Percentiles rank a stretch among this genome's conserved stretches.
phyloP scores from a whole-genome alignment of 2,888 invertebrate species.

The Ichneumon xanthorius region DNA sequence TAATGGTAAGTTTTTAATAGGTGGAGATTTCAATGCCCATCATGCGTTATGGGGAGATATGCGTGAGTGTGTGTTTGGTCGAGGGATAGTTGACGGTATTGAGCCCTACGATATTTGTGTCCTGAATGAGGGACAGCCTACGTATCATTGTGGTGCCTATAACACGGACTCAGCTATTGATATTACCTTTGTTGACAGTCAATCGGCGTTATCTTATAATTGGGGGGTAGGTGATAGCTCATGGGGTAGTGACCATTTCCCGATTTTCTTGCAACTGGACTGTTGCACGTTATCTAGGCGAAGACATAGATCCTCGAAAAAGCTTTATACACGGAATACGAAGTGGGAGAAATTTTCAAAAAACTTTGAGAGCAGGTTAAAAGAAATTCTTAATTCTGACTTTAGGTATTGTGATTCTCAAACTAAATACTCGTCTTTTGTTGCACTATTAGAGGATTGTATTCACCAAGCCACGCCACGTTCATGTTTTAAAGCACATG shows the following conservation, averaged over 20 bases:
- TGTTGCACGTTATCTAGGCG: not conserved
- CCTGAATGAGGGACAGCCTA: constrained; percentile 38
- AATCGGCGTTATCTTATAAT: not conserved
- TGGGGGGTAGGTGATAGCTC: constrained; percentile 36
- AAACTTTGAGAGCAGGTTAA: not conserved
- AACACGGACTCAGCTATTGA: constrained; percentile 48
- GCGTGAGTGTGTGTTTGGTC: constrained; percentile 11
- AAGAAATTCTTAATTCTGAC: not conserved
- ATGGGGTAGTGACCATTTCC: constrained; percentile 58
- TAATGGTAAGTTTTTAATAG: constrained; percentile 35
- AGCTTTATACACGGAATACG: constrained; percentile 30
- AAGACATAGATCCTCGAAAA: not conserved
- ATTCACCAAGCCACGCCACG: constrained; percentile 5
- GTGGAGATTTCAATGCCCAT: constrained; percentile 60
- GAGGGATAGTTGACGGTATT: constrained; percentile 16
- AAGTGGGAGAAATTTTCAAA: constrained; percentile 23
- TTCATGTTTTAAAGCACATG: not conserved
- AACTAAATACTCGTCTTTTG: constrained; percentile 22
- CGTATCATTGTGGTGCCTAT: constrained; percentile 24
- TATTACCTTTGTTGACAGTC: constrained; percentile 30
- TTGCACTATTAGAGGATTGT: constrained; percentile 12
- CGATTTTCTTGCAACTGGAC: constrained; percentile 26
- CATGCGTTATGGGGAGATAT: constrained; percentile 40
- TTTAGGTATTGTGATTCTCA: not conserved
- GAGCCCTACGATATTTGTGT: constrained; percentile 24